These are phyloP conservation scores for Prenolepis imparis DNA, from an alignment of 2,888 invertebrate species.

Conservation along the genomic window DNA sequence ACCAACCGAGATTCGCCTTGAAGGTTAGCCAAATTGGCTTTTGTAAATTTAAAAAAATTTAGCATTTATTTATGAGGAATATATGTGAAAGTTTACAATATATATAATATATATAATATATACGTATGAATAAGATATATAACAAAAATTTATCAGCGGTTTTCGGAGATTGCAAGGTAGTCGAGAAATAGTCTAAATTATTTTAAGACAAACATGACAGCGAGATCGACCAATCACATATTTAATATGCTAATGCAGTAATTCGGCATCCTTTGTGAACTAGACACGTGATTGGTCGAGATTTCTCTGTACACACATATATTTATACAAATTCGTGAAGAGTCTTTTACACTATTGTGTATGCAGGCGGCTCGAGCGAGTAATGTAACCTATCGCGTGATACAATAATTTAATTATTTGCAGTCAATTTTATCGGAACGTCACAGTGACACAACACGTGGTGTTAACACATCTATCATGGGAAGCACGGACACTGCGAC, in stretches of 20 bases:
- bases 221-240: neutral
- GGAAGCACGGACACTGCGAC: conserved; percentile 77
- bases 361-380: neutral
- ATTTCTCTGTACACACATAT: neutral
- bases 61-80: no score
- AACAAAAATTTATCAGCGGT: no score
- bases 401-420: neutral
- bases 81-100: no score
- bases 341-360: neutral
- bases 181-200: neutral
- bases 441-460: conserved; percentile 16
- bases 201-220: neutral
- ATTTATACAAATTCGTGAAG: neutral
- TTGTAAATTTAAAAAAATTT: no score
- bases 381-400: neutral
- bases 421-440: neutral
- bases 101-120: no score
- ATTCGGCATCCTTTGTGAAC: neutral
- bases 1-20: no score
- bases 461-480: conserved; percentile 66
- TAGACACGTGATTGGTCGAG: neutral
- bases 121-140: no score
- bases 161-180: neutral
- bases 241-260: neutral
- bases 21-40: no score